Evolutionary conservation across 2,113 vertebrate species (phyloP).

Genomic region (Progne subis): DNA sequence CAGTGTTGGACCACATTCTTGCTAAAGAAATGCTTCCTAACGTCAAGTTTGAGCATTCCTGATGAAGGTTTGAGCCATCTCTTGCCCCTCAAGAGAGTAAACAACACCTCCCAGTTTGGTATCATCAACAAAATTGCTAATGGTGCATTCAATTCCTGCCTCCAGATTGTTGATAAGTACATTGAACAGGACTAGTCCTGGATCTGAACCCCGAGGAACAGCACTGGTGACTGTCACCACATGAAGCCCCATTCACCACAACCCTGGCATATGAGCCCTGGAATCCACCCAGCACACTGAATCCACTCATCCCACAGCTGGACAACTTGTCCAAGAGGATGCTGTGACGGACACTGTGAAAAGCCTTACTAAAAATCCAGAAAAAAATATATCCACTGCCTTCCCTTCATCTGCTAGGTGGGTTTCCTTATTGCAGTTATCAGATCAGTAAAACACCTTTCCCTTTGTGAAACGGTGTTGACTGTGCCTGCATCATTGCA

Average conservation of each 20-base stretch:
- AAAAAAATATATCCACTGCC: not conserved
- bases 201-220: not conserved
- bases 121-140: not conserved
- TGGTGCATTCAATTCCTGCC: not conserved
- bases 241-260: not conserved
- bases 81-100: not conserved
- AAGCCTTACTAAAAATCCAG: not conserved
- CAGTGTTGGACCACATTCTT: not conserved
- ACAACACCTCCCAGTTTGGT: not conserved
- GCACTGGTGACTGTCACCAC: not conserved
- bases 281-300: not conserved
- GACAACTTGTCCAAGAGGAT: not conserved
- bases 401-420: not conserved
- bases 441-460: not conserved
- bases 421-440: not conserved
- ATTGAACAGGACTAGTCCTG: not conserved
- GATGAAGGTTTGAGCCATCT: not conserved
- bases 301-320: not conserved
- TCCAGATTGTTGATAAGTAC: not conserved
- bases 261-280: not conserved
- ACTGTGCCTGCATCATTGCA: not conserved
- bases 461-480: not conserved
- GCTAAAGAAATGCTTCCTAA: not conserved
- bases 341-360: not conserved
- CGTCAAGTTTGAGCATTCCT: not conserved